Evolutionary conservation across 1,140 invertebrate genomes (phyloP).

Genomic region (Drosophila takahashii): DNA sequence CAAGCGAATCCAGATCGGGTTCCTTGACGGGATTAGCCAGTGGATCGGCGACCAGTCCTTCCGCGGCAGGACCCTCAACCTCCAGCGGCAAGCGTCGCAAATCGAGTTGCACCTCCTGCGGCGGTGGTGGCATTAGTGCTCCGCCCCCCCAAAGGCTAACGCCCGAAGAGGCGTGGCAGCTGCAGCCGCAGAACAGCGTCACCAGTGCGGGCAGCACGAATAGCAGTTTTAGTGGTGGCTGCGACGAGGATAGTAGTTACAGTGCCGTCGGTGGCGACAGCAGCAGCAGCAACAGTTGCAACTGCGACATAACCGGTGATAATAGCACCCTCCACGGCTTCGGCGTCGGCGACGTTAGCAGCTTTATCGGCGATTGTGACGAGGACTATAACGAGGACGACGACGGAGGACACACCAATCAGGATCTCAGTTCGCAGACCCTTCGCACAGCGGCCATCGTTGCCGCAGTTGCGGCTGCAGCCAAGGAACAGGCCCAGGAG

Average conservation of each 20-base stretch:
- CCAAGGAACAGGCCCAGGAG: conserved; percentile 50
- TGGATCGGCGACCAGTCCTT: conserved; percentile 25
- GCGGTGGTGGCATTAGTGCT: conserved; percentile 29
- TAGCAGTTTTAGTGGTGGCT: conserved; percentile 60
- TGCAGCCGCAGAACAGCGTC: conserved; percentile 71
- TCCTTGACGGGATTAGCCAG: conserved; percentile 21
- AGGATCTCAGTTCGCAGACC: conserved; percentile 70
- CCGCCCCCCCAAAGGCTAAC: conserved; percentile 51
- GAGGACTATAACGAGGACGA: conserved; percentile 50
- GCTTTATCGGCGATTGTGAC: conserved; percentile 69
- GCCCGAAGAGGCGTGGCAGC: conserved; percentile 69
- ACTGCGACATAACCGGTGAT: conserved; percentile 80
- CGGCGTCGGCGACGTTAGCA: conserved; percentile 74
- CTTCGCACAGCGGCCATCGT: conserved; percentile 69
- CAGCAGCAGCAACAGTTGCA: conserved; percentile 81
- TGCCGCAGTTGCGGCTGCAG: conserved; percentile 68
- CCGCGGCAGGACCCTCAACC: conserved; percentile 17
- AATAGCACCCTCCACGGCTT: conserved; percentile 77
- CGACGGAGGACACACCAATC: conserved; percentile 51
- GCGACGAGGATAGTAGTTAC: conserved; percentile 70
- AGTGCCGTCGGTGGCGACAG: conserved; percentile 72
- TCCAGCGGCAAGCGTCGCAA: conserved; percentile 54
- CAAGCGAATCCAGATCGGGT: conserved; percentile 3
- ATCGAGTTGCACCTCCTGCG: conserved; percentile 68
- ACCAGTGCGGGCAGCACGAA: conserved; percentile 74